These are phyloP conservation scores for Ceratothoa steindachneri DNA, from an alignment of 2,888 invertebrate species.

Conservation along the genomic window DNA sequence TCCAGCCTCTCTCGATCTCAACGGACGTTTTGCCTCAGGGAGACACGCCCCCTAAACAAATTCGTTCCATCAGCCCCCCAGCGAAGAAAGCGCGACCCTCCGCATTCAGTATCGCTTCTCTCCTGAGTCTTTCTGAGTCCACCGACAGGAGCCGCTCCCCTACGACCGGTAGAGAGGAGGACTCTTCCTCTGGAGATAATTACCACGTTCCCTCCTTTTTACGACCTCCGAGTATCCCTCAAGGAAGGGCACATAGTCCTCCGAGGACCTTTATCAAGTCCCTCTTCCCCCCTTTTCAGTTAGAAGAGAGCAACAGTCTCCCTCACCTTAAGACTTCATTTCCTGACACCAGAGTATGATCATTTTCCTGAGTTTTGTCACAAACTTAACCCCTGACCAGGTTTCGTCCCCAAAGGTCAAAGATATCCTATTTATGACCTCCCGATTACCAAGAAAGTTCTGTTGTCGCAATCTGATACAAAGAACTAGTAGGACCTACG, in stretches of 20 bases:
- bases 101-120: slow-evolving; percentile 40
- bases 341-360: background rate
- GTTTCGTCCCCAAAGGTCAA: too few species aligned
- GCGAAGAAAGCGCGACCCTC: slow-evolving; percentile 41
- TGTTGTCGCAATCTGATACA: too few species aligned
- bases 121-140: slow-evolving; percentile 30
- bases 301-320: background rate
- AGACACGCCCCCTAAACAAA: background rate
- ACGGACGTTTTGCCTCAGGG: background rate
- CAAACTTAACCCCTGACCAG: too few species aligned
- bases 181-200: background rate
- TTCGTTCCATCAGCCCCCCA: slow-evolving; percentile 33
- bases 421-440: too few species aligned
- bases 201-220: background rate
- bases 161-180: background rate
- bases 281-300: background rate
- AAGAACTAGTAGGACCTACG: too few species aligned
- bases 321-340: background rate
- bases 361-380: too few species aligned
- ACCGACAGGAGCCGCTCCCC: background rate
- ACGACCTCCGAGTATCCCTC: background rate
- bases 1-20: background rate
- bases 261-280: slow-evolving; percentile 1
- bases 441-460: too few species aligned
- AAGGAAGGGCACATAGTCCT: background rate